A percentile compares a stretch with the other conserved stretches of the same genome.
Evolutionary conservation across 2,888 invertebrate genomes (phyloP).

Genomic region (Digitonthophagus gazella): DNA sequence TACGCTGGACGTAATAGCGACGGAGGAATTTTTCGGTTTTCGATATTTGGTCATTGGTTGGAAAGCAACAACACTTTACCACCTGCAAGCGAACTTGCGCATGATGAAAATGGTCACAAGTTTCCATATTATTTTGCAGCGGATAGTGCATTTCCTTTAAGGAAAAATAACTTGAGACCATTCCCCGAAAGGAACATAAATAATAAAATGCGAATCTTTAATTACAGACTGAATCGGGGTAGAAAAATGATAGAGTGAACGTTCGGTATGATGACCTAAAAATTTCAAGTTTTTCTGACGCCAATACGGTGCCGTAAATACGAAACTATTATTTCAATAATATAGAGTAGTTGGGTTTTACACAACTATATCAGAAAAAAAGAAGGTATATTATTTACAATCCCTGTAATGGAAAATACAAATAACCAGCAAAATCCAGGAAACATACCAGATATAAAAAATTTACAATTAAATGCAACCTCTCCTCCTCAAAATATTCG

Average conservation of each 20-base stretch:
- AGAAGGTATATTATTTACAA: too few species aligned
- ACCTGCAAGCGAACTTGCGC: not conserved
- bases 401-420: too few species aligned
- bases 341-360: too few species aligned
- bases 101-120: not conserved
- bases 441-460: not conserved
- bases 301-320: not conserved
- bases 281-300: not conserved
- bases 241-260: conserved; percentile 15
- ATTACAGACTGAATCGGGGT: conserved; percentile 17
- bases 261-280: conserved; percentile 11
- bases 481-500: not conserved
- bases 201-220: conserved; percentile 5
- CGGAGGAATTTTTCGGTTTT: conserved; percentile 37
- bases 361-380: too few species aligned
- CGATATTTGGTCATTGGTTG: conserved; percentile 31
- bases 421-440: not conserved
- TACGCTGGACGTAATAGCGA: conserved; percentile 40
- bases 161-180: not conserved
- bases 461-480: not conserved
- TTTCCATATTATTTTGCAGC: conserved; percentile 13
- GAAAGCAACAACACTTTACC: conserved; percentile 3
- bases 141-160: conserved; percentile 11
- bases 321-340: not conserved
- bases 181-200: not conserved